Percentiles rank a stretch among this genome's conserved stretches.
Conservation (phyloP, 2,888 invertebrate species). For the Sympetrum striolatum region DNA sequence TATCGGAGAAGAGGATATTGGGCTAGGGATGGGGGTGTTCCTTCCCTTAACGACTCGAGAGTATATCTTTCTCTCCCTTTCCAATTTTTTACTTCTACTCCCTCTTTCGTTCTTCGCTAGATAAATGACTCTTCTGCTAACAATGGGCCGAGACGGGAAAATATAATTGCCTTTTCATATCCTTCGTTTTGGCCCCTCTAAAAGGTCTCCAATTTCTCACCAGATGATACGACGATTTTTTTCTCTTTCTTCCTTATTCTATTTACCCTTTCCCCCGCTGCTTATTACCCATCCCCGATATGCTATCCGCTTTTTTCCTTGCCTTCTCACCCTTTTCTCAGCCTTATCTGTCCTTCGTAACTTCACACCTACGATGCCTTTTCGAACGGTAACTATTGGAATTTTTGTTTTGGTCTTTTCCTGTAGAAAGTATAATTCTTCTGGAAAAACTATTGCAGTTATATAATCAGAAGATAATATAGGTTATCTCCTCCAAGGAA, state of each 20-base stretch:
- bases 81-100: neutral
- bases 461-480: no score
- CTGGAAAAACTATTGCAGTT: no score
- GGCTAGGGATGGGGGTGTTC: neutral
- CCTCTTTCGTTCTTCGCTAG: neutral
- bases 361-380: no score
- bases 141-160: constrained; percentile 33
- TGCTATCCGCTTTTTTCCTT: neutral
- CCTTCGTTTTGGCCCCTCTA: constrained; percentile 5
- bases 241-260: neutral
- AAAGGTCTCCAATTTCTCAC: constrained; percentile 36
- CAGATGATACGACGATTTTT: constrained; percentile 21
- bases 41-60: neutral
- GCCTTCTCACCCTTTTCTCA: neutral
- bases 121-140: constrained; percentile 38
- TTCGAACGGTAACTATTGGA: no score
- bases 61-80: neutral
- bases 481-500: no score
- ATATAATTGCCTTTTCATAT: constrained; percentile 40
- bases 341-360: neutral
- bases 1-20: neutral
- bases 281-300: neutral
- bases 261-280: neutral
- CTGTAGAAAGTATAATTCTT: no score
- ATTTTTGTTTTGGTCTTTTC: no score